Base-by-base conservation (phyloP, 2,888 invertebrate genomes). In the Resseliella maxima region DNA sequence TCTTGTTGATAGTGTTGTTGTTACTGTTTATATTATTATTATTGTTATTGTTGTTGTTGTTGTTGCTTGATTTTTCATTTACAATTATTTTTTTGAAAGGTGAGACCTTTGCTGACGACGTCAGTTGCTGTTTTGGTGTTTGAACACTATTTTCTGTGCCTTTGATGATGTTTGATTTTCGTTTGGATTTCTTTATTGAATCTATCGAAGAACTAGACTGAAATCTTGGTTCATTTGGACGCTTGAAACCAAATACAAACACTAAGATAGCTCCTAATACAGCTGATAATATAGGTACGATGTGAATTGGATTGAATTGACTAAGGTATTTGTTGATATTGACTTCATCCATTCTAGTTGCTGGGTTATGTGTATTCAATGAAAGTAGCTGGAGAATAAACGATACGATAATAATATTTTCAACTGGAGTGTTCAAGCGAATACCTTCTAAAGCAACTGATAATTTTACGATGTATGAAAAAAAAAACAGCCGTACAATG, bases 231-330 rank as follows among this genome's bases (percentile, higher is more conserved):
- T 87, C 87, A 72, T 85, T 54, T 15, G 87, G 87, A 72, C 86
- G 85, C 18, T 86, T 86, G 18, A 87, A 87, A 27, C 87, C 87
- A 86, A 87, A 87, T 27, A 86, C 46, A 86, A 86, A 87, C 10
- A 87, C 87, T 31, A 86, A 38, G 41, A 87, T 85, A 31, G 85
- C 87, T 46, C 87, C 86, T 50, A 87, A n/a, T 21, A 87, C 45
- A 1, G 86, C 86, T 24, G 85, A 21, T 21, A 86, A 1, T 12
- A 87, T 85, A 38, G 87, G 87, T 31, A 85, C 85, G n/a, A 87
- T 81, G 18, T 86, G 21, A 41, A 85, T 85, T 10, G 45, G 41
- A 85, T 45, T 85, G 45, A 45, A 85, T 85, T 85, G 85, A 6
- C 85, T 27, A 46, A 83, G 41, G n/a, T 83, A 83, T 41, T 83